These are phyloP conservation scores for Bufo bufo DNA, from an alignment of 2,113 vertebrate species.

Conservation along the genomic window DNA sequence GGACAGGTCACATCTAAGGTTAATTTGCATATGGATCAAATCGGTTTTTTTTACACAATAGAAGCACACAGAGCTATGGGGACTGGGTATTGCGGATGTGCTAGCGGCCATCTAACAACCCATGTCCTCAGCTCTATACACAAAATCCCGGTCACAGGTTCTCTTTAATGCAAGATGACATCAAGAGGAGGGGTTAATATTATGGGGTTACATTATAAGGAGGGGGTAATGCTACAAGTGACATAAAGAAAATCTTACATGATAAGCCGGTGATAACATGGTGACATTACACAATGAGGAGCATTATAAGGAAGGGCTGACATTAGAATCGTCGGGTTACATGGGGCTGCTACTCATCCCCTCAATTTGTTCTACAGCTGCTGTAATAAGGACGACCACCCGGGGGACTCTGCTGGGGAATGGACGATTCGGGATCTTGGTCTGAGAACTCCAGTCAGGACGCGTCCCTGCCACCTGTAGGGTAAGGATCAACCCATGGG, in stretches of 20 bases:
- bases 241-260: not conserved
- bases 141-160: too few relatives aligned
- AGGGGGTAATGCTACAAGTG: too few relatives aligned
- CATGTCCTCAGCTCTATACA: too few relatives aligned
- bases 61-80: too few relatives aligned
- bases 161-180: too few relatives aligned
- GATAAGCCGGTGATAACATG: not conserved
- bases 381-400: conserved; percentile 4
- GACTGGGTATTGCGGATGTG: too few relatives aligned
- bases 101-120: too few relatives aligned
- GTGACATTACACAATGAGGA: not conserved
- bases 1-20: too few relatives aligned
- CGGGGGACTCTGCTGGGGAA: not conserved
- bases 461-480: conserved; percentile 29
- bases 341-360: not conserved
- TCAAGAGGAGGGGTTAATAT: too few relatives aligned
- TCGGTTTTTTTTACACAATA: too few relatives aligned
- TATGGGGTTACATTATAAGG: not conserved
- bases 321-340: not conserved
- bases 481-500: conserved; percentile 38
- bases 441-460: conserved; percentile 45
- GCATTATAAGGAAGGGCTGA: not conserved
- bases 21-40: too few relatives aligned
- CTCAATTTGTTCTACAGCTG: conserved; percentile 35
- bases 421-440: conserved; percentile 56